phyloP scores from a whole-genome alignment of 2,113 vertebrate species.

The Pollachius pollachius region DNA sequence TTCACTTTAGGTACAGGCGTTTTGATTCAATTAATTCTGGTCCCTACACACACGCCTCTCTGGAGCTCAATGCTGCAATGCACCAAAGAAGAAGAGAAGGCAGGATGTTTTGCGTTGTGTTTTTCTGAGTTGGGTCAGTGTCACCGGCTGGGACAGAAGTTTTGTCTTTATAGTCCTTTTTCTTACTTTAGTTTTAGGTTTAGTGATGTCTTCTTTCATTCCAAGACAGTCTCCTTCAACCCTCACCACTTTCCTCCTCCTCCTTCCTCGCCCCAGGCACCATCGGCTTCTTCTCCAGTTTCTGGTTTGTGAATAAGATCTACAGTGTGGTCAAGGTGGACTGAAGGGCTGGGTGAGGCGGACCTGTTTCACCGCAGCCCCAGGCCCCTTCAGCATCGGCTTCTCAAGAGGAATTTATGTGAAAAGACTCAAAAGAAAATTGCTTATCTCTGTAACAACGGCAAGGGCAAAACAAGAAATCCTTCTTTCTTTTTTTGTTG shows the following conservation, averaged over 20 bases:
- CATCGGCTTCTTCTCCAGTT: slow-evolving; percentile 98
- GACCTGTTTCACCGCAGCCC: slow-evolving; percentile 1
- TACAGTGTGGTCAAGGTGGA: slow-evolving; percentile 99
- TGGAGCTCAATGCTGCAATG: no score
- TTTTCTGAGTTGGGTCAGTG: no score
- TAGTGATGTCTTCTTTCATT: not conserved
- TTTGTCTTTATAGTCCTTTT: no score
- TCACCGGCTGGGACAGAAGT: no score
- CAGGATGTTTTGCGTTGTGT: no score
- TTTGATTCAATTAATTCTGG: no score
- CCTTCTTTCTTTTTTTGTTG: slow-evolving; percentile 64
- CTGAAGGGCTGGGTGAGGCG: slow-evolving; percentile 64
- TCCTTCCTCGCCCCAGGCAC: slow-evolving; percentile 76
- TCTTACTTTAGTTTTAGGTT: no score
- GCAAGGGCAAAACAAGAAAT: slow-evolving; percentile 43
- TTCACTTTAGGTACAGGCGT: no score
- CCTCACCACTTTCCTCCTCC: slow-evolving; percentile 8
- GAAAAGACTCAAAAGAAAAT: slow-evolving; percentile 40
- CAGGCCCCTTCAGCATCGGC: slow-evolving; percentile 18
- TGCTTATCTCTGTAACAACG: slow-evolving; percentile 36
- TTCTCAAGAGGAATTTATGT: slow-evolving; percentile 39
- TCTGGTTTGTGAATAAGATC: slow-evolving; percentile 99
- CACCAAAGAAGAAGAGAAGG: no score
- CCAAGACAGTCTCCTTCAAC: not conserved
- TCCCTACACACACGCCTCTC: no score